These are phyloP conservation scores for Gymnothorax reevesii DNA, from an alignment of 2,797 vertebrate species.

Conservation along the genomic window DNA sequence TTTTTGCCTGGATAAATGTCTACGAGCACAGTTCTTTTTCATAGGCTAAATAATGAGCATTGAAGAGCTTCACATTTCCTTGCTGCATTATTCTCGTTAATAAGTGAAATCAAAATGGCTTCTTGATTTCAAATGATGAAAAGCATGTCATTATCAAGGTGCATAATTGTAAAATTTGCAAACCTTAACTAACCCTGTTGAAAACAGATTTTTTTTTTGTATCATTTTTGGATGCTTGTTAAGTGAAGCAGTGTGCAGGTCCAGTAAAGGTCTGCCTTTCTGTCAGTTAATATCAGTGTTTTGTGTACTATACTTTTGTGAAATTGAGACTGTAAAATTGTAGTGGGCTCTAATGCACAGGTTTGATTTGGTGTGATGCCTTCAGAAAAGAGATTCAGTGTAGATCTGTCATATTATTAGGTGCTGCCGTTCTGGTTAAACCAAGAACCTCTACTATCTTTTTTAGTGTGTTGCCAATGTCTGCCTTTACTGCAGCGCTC, in stretches of 20 bases:
- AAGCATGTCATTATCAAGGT: neutral
- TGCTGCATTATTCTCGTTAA: neutral
- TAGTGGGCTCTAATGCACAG: neutral
- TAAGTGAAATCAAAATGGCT: slow-evolving; percentile 1
- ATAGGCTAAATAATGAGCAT: neutral
- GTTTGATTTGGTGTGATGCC: neutral
- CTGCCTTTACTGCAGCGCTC: neutral
- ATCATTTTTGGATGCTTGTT: neutral
- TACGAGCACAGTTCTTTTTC: neutral
- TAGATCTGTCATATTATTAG: neutral
- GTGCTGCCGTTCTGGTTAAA: neutral
- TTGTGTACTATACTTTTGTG: neutral
- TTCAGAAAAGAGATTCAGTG: neutral
- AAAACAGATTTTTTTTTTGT: too few relatives aligned
- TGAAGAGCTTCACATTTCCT: neutral
- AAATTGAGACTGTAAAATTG: neutral
- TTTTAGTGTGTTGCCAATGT: neutral
- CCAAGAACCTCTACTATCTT: neutral
- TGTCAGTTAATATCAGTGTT: neutral
- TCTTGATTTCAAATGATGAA: neutral
- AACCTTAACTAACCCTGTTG: neutral
- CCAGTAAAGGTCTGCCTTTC: neutral
- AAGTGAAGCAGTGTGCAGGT: neutral
- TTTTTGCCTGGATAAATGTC: neutral
- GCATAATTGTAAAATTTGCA: neutral